Conservation (phyloP, 2,113 vertebrate species). For the Rousettus leschenaultii region DNA sequence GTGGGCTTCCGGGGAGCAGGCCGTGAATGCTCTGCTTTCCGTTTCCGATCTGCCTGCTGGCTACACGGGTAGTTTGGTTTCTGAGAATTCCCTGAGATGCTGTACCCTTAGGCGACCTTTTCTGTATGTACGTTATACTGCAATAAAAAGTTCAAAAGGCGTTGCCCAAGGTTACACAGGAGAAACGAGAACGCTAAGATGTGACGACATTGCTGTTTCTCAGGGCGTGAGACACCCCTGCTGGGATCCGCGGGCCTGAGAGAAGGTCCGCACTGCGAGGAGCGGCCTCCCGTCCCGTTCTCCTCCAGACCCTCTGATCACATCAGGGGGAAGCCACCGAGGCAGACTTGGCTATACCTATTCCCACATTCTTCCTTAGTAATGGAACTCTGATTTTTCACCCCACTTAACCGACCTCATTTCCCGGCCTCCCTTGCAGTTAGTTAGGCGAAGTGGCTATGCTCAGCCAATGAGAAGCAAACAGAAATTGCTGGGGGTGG, state of each 20-base stretch:
- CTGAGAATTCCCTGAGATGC: neutral
- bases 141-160: neutral
- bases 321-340: neutral
- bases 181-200: neutral
- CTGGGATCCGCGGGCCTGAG: neutral
- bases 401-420: neutral
- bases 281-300: no score
- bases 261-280: no score
- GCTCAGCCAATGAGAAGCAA: neutral
- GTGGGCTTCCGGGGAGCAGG: accelerated
- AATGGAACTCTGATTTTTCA: neutral
- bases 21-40: no score
- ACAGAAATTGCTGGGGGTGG: neutral
- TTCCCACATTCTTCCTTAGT: neutral
- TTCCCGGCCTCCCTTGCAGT: neutral
- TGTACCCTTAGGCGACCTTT: accelerated
- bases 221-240: neutral
- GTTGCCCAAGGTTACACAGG: neutral
- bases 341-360: neutral
- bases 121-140: neutral
- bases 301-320: no score
- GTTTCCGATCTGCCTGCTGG: neutral
- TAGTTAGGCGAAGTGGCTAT: neutral
- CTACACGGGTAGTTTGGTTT: neutral
- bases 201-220: neutral